phyloP scores from a whole-genome alignment of 2,797 vertebrate species.

The Champsocephalus gunnari region DNA sequence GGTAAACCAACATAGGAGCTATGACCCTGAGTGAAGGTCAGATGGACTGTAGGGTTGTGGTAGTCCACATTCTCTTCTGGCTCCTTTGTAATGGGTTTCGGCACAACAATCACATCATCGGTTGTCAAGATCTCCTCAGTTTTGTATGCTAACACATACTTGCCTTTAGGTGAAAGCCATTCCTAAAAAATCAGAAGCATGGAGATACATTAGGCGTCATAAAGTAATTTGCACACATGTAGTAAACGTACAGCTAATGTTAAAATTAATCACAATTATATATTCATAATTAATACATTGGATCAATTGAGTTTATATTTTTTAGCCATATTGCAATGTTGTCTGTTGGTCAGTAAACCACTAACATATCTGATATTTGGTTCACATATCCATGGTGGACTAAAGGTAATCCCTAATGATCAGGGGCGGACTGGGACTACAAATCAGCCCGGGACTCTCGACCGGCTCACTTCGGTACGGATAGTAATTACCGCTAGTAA shows the following conservation, averaged over 20 bases:
- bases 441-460: no score
- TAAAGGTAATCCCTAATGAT: no score
- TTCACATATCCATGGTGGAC: no score
- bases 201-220: background rate
- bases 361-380: background rate
- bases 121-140: slow-evolving; percentile 45
- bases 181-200: slow-evolving; percentile 57
- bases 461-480: no score
- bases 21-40: slow-evolving; percentile 26
- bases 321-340: background rate
- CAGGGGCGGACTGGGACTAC: no score
- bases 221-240: no score
- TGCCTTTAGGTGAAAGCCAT: slow-evolving; percentile 58
- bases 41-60: background rate
- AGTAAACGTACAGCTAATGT: no score
- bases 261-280: background rate
- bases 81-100: slow-evolving; percentile 38
- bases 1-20: slow-evolving; percentile 66
- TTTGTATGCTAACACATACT: slow-evolving; percentile 8
- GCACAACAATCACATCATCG: slow-evolving; percentile 35
- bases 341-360: no score
- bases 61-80: slow-evolving; percentile 42
- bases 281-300: background rate
- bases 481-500: no score
- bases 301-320: background rate